Conservation (phyloP, 2,797 vertebrate species). For the Naso thynnoides region DNA sequence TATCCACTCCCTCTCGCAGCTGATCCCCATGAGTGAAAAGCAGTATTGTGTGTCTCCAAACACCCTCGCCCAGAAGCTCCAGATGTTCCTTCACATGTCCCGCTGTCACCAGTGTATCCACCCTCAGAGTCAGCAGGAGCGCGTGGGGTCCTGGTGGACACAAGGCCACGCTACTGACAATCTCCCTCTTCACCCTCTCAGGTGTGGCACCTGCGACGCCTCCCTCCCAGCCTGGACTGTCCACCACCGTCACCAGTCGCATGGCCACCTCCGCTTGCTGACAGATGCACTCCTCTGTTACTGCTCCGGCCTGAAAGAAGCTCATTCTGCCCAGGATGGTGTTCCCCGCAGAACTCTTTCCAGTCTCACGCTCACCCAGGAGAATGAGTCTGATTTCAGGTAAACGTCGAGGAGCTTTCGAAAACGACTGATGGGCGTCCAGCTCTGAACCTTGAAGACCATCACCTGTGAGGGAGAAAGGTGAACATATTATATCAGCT, state of each 20-base stretch:
- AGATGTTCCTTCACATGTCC: constrained; percentile 77
- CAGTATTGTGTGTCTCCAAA: constrained; percentile 80
- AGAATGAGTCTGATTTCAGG: constrained; percentile 81
- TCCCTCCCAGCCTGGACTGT: constrained; percentile 84
- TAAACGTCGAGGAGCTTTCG: constrained; percentile 73
- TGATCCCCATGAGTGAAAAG: constrained; percentile 85
- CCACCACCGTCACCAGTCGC: constrained; percentile 82
- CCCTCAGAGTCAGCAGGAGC: constrained; percentile 77
- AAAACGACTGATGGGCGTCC: constrained; percentile 76
- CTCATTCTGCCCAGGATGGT: constrained; percentile 69
- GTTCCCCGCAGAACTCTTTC: constrained; percentile 84
- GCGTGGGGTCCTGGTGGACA: constrained; percentile 84
- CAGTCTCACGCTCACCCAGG: constrained; percentile 83
- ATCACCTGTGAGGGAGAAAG: constrained; percentile 61
- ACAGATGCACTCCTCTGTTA: constrained; percentile 80
- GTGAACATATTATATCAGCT: neutral
- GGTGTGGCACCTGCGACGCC: constrained; percentile 73
- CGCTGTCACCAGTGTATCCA: constrained; percentile 73
- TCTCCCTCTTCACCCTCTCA: constrained; percentile 82
- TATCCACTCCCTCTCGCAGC: constrained; percentile 79
- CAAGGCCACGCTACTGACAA: constrained; percentile 65
- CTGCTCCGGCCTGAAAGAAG: constrained; percentile 65
- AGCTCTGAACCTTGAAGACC: constrained; percentile 66
- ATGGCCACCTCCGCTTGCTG: constrained; percentile 73
- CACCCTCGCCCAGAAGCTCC: constrained; percentile 79